Evolutionary conservation across 2,888 invertebrate genomes (phyloP).

Genomic region (Sphinx pinastri): DNA sequence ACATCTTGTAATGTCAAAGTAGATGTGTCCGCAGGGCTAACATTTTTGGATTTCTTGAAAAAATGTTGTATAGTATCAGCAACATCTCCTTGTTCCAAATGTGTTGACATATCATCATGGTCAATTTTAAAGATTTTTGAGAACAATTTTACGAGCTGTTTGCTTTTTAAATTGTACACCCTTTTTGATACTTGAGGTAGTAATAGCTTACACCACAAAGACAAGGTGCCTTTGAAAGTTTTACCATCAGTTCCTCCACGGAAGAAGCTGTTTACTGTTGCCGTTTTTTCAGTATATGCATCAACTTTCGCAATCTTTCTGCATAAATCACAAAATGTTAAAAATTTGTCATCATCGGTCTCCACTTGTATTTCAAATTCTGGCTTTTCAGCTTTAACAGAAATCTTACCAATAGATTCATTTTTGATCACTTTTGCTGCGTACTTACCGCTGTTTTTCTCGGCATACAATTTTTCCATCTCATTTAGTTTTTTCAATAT

Average conservation of each 20-base stretch:
- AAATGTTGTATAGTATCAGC: slow-evolving; percentile 92
- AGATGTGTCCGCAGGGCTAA: slow-evolving; percentile 87
- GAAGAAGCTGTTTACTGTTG: slow-evolving; percentile 87
- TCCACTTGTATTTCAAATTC: slow-evolving; percentile 36
- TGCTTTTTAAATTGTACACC: slow-evolving; percentile 96
- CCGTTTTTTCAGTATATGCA: slow-evolving; percentile 93
- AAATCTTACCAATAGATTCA: slow-evolving; percentile 42
- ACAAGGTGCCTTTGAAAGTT: slow-evolving; percentile 90
- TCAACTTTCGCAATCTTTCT: slow-evolving; percentile 89
- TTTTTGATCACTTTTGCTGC: slow-evolving; percentile 70
- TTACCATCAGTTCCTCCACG: slow-evolving; percentile 84
- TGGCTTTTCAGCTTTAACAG: slow-evolving; percentile 29
- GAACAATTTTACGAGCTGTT: slow-evolving; percentile 95
- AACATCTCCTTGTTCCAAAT: slow-evolving; percentile 95
- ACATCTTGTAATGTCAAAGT: slow-evolving; percentile 89
- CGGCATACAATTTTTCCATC: slow-evolving; percentile 80
- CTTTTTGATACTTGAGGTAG: slow-evolving; percentile 92
- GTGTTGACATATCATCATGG: slow-evolving; percentile 91
- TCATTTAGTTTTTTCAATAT: slow-evolving; percentile 86
- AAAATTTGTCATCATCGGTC: slow-evolving; percentile 87
- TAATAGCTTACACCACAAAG: slow-evolving; percentile 91
- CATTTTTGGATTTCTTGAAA: slow-evolving; percentile 86
- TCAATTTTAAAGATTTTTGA: slow-evolving; percentile 89
- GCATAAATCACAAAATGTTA: slow-evolving; percentile 90
- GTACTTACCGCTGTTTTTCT: slow-evolving; percentile 79